These are phyloP conservation scores for Alexandromys fortis DNA, from an alignment of 2,113 vertebrate species.

Conservation along the genomic window DNA sequence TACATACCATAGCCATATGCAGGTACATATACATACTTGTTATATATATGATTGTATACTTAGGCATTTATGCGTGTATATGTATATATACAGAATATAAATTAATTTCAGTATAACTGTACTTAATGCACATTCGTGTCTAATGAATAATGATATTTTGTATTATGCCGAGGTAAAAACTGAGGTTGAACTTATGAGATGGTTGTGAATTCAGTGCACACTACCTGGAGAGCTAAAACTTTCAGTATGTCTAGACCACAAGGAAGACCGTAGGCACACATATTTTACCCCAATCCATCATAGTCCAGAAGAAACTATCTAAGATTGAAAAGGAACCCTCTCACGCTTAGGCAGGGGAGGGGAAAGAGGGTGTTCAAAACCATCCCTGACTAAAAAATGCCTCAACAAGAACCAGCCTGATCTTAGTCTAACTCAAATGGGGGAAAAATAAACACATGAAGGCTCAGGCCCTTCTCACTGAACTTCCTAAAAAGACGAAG, in stretches of 20 bases:
- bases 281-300: not conserved
- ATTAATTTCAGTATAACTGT: not conserved
- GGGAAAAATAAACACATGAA: not conserved
- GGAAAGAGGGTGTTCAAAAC: not conserved
- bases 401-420: too few species aligned
- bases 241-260: accelerated
- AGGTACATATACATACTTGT: not conserved
- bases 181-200: not conserved
- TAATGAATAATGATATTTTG: not conserved
- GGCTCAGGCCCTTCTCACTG: not conserved
- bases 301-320: not conserved
- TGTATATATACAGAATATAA: not conserved
- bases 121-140: not conserved
- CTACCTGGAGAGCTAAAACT: not conserved
- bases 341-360: not conserved
- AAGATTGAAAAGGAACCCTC: not conserved
- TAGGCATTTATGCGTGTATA: not conserved
- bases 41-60: not conserved
- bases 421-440: too few species aligned
- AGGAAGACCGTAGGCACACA: too few species aligned
- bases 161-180: not conserved
- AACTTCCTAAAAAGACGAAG: not conserved
- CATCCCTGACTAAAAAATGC: too few species aligned
- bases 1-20: not conserved
- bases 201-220: not conserved